Conservation (phyloP, 1,140 invertebrate species). For the Cotesia vestalis region DNA sequence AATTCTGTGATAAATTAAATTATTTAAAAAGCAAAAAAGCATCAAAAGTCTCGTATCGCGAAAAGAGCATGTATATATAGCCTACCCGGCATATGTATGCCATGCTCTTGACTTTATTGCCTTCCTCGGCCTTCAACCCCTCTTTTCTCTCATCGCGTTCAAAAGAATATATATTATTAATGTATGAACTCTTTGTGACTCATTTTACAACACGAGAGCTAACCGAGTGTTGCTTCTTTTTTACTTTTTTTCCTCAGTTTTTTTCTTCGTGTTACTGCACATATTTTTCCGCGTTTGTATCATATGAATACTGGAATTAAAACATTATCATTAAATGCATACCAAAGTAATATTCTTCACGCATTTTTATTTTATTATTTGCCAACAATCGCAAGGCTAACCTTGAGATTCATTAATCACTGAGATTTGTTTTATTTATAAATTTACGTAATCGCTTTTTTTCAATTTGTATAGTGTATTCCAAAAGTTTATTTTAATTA, state of each 20-base stretch:
- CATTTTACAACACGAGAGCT: constrained; percentile 22
- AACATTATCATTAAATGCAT: too few relatives aligned
- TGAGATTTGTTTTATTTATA: too few relatives aligned
- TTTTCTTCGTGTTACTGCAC: neutral
- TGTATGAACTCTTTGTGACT: constrained; percentile 36
- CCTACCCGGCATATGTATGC: neutral
- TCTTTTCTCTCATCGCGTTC: constrained; percentile 5
- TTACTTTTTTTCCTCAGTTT: neutral
- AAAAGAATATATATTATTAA: constrained; percentile 34
- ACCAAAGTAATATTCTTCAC: too few relatives aligned
- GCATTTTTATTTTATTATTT: too few relatives aligned
- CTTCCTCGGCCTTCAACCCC: constrained; percentile 17
- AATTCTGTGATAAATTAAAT: too few relatives aligned
- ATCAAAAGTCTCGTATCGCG: neutral
- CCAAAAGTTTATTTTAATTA: too few relatives aligned
- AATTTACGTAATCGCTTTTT: too few relatives aligned
- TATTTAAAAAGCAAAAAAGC: too few relatives aligned
- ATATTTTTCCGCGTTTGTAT: neutral
- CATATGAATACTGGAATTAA: too few relatives aligned
- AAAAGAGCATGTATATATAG: neutral
- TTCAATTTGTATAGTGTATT: too few relatives aligned
- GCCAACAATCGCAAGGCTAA: too few relatives aligned
- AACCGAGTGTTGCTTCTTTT: neutral
- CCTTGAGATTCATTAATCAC: too few relatives aligned
- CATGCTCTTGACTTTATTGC: constrained; percentile 18